Evolutionary conservation across 2,113 vertebrate genomes (phyloP).

Genomic region (Prionailurus viverrinus): DNA sequence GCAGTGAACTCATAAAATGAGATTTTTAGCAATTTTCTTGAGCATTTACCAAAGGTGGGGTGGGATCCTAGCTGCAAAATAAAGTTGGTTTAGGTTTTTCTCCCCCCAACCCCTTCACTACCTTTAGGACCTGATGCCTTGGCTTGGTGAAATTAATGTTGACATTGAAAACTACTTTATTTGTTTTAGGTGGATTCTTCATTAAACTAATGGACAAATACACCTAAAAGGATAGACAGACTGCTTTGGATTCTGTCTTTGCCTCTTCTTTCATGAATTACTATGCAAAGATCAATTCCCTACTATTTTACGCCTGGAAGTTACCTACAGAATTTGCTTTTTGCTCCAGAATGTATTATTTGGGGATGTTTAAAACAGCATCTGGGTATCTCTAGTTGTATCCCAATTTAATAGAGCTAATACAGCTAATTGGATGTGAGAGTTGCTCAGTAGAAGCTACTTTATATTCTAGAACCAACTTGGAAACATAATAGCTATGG

Average conservation of each 20-base stretch:
- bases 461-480: conserved; percentile 68
- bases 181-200: not conserved
- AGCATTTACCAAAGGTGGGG: not conserved
- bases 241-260: conserved; percentile 18
- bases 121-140: not conserved
- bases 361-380: conserved; percentile 35
- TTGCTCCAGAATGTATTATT: conserved; percentile 25
- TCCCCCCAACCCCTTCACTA: not conserved
- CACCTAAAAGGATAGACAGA: not conserved
- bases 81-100: conserved; percentile 19
- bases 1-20: conserved; percentile 6
- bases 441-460: conserved; percentile 22
- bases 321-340: conserved; percentile 22
- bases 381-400: conserved; percentile 38
- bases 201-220: conserved; percentile 36
- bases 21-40: conserved; percentile 16
- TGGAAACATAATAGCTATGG: conserved; percentile 32
- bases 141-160: conserved; percentile 58
- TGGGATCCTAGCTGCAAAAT: not conserved
- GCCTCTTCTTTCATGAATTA: conserved; percentile 42
- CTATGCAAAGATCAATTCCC: conserved; percentile 38
- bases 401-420: conserved; percentile 47
- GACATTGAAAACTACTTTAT: conserved; percentile 51
- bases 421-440: conserved; percentile 54
- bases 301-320: not conserved